A percentile compares a stretch with the other conserved stretches of the same genome.
These are phyloP conservation scores for Carollia perspicillata DNA, from an alignment of 2,113 vertebrate genomes.

Conservation along the genomic window DNA sequence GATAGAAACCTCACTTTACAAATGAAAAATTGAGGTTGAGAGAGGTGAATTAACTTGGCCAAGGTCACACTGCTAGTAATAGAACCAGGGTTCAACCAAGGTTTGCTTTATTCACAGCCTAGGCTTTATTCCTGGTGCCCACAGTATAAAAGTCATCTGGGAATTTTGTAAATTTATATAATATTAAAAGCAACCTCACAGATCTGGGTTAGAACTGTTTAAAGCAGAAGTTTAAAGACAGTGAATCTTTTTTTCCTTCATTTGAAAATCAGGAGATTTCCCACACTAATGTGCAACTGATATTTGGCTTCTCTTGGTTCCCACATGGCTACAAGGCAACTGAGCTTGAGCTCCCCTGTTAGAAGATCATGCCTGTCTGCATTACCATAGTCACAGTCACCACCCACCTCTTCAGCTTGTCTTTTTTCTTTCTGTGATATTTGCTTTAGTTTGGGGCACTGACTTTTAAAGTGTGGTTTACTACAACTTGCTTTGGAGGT, in stretches of 20 bases:
- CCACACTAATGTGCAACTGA: background rate
- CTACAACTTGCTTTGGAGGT: background rate
- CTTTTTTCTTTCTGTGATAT: background rate
- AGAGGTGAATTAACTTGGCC: background rate
- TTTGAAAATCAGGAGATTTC: background rate
- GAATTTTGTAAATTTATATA: background rate
- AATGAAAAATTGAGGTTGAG: background rate
- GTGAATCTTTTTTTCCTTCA: background rate
- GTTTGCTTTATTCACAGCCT: background rate
- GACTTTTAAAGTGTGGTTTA: background rate
- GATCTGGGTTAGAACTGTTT: slow-evolving; percentile 7
- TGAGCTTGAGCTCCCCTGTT: background rate
- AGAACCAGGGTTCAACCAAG: background rate
- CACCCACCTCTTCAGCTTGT: background rate
- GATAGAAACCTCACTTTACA: background rate
- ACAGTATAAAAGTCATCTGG: background rate
- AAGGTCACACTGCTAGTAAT: background rate
- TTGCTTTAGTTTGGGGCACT: background rate
- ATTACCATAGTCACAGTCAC: background rate
- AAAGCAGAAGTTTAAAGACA: background rate
- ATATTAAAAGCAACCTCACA: background rate
- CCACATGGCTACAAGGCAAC: background rate
- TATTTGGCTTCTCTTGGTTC: background rate
- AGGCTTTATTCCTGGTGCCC: background rate
- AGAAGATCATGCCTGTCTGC: background rate